Conservation (phyloP, 2,888 invertebrate genomes). For the Physocephala rufipes region DNA sequence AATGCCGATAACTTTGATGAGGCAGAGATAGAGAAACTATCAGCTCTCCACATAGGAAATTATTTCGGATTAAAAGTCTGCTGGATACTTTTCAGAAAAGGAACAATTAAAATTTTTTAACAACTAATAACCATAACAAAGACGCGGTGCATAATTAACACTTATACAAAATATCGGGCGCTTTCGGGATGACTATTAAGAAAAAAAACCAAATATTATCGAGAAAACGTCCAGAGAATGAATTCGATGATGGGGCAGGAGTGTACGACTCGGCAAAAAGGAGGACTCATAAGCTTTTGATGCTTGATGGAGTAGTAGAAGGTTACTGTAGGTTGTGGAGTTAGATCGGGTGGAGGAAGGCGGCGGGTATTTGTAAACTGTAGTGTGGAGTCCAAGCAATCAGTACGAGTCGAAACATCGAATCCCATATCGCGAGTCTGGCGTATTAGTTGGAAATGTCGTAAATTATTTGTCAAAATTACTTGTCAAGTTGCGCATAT, state of each 20-base stretch:
- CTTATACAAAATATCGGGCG: constrained; percentile 16
- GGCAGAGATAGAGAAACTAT: background rate
- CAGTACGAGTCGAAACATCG: constrained; percentile 42
- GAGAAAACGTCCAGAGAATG: background rate
- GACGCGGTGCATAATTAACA: constrained; percentile 25
- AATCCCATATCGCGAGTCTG: constrained; percentile 29
- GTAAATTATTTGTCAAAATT: constrained; percentile 56
- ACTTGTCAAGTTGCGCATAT: constrained; percentile 51
- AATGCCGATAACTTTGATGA: too few relatives aligned
- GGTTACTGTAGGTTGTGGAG: background rate
- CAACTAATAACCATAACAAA: constrained; percentile 31
- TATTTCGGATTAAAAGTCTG: constrained; percentile 12
- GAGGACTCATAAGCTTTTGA: constrained; percentile 23
- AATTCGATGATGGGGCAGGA: background rate
- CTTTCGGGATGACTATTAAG: background rate
- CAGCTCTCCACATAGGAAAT: background rate
- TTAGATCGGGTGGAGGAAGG: background rate
- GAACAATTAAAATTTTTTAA: constrained; percentile 32
- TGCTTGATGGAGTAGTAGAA: background rate
- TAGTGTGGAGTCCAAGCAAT: background rate
- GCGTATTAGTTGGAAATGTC: constrained; percentile 58
- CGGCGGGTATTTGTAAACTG: too few relatives aligned
- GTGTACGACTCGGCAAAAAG: constrained; percentile 14
- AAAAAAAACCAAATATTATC: background rate
- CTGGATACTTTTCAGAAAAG: constrained; percentile 11